phyloP scores from a whole-genome alignment of 1,140 invertebrate genomes.

The Drosophila seguyi region DNA sequence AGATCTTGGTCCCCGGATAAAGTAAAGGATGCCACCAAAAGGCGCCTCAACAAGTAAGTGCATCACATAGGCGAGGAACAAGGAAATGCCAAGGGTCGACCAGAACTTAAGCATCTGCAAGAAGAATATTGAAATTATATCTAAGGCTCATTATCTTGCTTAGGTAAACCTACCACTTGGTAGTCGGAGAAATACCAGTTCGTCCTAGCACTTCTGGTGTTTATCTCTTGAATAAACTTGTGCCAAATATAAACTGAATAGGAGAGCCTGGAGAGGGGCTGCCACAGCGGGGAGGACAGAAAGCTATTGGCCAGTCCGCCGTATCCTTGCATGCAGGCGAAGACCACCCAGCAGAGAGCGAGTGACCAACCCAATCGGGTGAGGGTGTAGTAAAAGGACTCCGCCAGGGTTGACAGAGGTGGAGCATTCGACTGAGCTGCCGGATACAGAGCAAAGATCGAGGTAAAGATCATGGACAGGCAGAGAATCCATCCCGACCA shows the following conservation, averaged over 20 bases:
- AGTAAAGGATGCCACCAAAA: conserved; percentile 1
- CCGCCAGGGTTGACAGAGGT: conserved; percentile 69
- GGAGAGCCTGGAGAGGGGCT: conserved; percentile 85
- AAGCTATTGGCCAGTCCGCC: conserved; percentile 87
- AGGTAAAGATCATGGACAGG: conserved; percentile 63
- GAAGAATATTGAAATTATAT: background rate
- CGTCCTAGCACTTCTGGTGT: conserved; percentile 21
- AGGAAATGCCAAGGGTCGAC: conserved; percentile 41
- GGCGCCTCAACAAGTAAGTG: conserved; percentile 52
- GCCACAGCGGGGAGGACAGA: conserved; percentile 85
- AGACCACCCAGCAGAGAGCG: conserved; percentile 88
- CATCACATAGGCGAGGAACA: conserved; percentile 35
- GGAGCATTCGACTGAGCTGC: conserved; percentile 62
- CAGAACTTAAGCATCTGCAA: conserved; percentile 43
- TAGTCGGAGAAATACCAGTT: conserved; percentile 57
- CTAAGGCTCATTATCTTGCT: too few relatives aligned
- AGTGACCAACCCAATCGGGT: conserved; percentile 87
- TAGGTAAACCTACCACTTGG: conserved; percentile 37
- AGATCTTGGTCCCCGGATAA: background rate
- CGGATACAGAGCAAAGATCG: conserved; percentile 73
- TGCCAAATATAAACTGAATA: conserved; percentile 86
- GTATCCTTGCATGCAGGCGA: conserved; percentile 88
- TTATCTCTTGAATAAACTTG: conserved; percentile 58
- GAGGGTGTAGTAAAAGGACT: conserved; percentile 88
- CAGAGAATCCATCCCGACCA: conserved; percentile 60